Conservation (phyloP, 2,888 invertebrate genomes). For the Oasisia sp. region DNA sequence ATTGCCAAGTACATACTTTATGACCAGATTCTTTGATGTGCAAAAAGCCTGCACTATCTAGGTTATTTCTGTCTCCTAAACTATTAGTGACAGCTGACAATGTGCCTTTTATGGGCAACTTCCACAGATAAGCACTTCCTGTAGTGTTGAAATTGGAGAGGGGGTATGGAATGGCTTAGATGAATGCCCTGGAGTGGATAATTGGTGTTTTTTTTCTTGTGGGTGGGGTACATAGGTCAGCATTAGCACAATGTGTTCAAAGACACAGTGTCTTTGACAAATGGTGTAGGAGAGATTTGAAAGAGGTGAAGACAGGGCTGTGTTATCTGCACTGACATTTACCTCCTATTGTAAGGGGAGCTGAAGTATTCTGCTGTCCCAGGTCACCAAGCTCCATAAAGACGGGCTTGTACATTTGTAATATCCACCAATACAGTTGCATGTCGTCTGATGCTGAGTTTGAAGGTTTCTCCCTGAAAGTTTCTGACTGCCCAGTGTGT, state of each 20-base stretch:
- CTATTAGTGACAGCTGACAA: conserved; percentile 17
- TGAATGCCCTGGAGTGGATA: background rate
- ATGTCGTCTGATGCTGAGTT: no score
- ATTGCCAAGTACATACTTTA: background rate
- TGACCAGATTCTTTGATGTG: background rate
- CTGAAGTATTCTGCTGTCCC: background rate
- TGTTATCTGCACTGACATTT: background rate
- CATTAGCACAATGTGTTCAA: background rate
- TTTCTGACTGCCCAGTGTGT: background rate
- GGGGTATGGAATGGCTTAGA: background rate
- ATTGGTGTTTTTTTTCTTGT: background rate
- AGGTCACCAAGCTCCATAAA: background rate
- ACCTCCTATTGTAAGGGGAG: background rate
- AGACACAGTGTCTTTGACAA: background rate
- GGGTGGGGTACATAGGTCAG: background rate
- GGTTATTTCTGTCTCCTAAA: background rate
- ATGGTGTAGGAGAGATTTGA: background rate
- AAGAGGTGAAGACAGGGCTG: background rate
- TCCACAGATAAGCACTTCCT: conserved; percentile 5
- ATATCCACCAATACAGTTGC: no score
- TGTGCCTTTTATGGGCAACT: background rate
- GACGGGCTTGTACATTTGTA: no score
- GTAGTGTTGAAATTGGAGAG: conserved; percentile 3
- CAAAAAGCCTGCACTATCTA: background rate
- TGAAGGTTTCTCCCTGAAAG: no score